Evolutionary conservation across 2,113 vertebrate genomes (phyloP).

Genomic region (Fregata magnificens): DNA sequence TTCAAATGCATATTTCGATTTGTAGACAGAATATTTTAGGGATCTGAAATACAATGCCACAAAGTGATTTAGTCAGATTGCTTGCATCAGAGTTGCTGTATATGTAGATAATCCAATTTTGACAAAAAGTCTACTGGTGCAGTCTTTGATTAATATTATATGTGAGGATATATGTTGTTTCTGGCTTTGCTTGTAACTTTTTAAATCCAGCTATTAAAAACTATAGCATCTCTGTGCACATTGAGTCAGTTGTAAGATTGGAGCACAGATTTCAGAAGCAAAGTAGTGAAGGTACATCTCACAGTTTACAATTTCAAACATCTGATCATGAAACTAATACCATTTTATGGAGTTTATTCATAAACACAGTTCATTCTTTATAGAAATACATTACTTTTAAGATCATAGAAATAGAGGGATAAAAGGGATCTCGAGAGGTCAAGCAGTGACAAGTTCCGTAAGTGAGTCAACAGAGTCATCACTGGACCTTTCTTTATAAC

Average conservation of each 20-base stretch:
- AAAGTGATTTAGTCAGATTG: not conserved
- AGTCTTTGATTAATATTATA: not conserved
- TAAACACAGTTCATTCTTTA: not conserved
- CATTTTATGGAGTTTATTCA: not conserved
- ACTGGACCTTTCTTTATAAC: not conserved
- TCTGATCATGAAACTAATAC: not conserved
- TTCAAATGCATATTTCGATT: not conserved
- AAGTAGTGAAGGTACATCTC: not conserved
- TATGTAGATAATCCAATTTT: not conserved
- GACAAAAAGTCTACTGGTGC: not conserved
- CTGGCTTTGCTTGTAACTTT: not conserved
- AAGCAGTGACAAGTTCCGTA: not conserved
- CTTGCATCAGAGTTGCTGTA: not conserved
- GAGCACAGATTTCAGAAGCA: not conserved
- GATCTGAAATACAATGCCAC: not conserved
- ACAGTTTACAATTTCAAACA: not conserved
- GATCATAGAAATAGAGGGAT: not conserved
- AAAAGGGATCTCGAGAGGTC: not conserved
- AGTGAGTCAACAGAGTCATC: not conserved
- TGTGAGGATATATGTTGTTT: not conserved
- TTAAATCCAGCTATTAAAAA: not conserved
- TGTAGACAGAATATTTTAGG: not conserved
- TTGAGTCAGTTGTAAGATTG: not conserved
- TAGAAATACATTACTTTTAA: not conserved
- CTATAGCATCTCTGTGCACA: not conserved